These are phyloP conservation scores for Sakesphorus luctuosus DNA, from an alignment of 2,113 vertebrate species.

Conservation along the genomic window DNA sequence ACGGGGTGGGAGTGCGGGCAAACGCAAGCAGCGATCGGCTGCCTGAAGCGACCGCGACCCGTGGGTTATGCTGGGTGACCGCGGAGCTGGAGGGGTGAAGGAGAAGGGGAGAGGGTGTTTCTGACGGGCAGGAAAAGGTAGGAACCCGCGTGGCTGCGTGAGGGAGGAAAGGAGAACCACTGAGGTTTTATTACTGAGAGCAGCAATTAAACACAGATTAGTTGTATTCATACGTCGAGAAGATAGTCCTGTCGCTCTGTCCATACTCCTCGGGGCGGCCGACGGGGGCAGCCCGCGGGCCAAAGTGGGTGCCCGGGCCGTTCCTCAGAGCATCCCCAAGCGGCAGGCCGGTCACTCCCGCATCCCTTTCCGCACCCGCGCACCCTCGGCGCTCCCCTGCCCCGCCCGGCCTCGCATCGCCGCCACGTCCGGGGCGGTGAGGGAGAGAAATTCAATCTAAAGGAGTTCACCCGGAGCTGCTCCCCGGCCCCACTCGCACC, in stretches of 20 bases:
- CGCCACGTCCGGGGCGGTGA: neutral
- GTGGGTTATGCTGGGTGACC: neutral
- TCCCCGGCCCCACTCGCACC: neutral
- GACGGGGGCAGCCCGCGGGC: neutral
- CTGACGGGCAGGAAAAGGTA: neutral
- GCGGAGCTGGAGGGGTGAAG: neutral
- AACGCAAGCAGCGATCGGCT: neutral
- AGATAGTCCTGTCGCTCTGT: neutral
- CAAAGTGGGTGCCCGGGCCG: neutral
- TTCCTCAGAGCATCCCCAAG: neutral
- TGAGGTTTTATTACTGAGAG: neutral
- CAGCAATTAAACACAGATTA: neutral
- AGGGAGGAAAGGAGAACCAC: neutral
- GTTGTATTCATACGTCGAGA: neutral
- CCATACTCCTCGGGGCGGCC: neutral
- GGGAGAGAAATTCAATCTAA: neutral
- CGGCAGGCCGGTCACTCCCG: neutral
- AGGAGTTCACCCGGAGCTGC: neutral
- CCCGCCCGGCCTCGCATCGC: neutral
- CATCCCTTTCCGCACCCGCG: neutral
- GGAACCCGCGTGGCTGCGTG: neutral
- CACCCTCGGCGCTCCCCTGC: neutral
- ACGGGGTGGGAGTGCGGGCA: neutral
- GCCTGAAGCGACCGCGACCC: neutral
- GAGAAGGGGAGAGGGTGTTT: neutral